phyloP scores from a whole-genome alignment of 2,113 vertebrate genomes.

The Myrmecobius fasciatus region DNA sequence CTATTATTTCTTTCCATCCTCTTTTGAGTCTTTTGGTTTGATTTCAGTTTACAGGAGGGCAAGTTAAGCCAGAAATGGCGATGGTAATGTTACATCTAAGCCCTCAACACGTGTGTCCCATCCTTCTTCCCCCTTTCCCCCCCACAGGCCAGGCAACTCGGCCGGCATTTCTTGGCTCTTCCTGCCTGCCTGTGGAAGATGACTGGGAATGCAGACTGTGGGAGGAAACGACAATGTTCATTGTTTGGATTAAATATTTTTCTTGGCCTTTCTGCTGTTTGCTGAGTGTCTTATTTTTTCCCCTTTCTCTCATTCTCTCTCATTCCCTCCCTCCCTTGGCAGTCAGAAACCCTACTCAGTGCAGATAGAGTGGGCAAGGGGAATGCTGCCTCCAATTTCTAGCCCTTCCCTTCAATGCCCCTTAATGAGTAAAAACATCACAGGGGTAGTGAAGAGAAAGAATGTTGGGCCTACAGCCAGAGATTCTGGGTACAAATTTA shows the following conservation, averaged over 20 bases:
- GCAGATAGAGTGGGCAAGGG: neutral
- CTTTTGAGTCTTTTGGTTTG: neutral
- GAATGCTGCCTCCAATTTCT: neutral
- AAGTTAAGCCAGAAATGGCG: conserved; percentile 14
- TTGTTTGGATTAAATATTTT: conserved; percentile 86
- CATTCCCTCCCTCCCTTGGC: neutral
- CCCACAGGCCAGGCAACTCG: conserved; percentile 67
- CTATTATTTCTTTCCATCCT: neutral
- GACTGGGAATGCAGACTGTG: conserved; percentile 84
- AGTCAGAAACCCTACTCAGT: neutral
- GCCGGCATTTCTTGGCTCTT: conserved; percentile 78
- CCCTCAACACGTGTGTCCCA: conserved; percentile 41
- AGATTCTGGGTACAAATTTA: neutral
- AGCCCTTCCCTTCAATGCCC: neutral
- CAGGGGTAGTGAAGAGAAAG: neutral
- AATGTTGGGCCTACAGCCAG: neutral
- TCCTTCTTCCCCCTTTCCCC: neutral
- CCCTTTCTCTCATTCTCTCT: conserved; percentile 42
- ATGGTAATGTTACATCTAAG: neutral
- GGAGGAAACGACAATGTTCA: conserved; percentile 83
- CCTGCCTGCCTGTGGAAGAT: conserved; percentile 74
- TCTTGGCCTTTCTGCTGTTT: conserved; percentile 79
- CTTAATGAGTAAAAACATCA: neutral
- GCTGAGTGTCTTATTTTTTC: conserved; percentile 69
- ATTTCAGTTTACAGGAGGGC: conserved; percentile 31